phyloP scores from a whole-genome alignment of 2,888 invertebrate genomes.

The Acheta domesticus region DNA sequence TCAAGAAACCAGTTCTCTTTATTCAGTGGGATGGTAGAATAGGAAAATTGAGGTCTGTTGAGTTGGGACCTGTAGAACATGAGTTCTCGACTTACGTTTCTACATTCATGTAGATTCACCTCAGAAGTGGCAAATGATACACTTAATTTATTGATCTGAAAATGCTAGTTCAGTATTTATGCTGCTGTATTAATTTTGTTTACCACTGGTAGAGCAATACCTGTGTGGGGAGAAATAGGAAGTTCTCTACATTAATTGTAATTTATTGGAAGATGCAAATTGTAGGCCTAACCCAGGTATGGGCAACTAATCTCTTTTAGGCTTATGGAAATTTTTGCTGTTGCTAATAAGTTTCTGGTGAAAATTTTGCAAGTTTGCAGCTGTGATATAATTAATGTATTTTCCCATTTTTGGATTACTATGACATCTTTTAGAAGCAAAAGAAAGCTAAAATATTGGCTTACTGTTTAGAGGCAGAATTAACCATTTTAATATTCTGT shows the following conservation, averaged over 20 bases:
- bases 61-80: neutral
- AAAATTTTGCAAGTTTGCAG: constrained; percentile 2
- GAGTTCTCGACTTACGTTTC: neutral
- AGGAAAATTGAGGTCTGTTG: neutral
- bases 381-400: constrained; percentile 8
- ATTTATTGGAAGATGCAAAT: neutral
- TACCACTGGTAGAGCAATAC: neutral
- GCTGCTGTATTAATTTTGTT: too few species aligned
- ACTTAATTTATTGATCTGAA: too few species aligned
- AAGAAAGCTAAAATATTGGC: neutral
- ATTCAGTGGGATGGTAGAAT: neutral
- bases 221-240: neutral
- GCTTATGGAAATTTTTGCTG: neutral
- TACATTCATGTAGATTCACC: too few species aligned
- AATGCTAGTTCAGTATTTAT: too few species aligned
- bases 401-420: neutral
- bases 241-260: neutral
- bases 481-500: neutral
- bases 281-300: neutral
- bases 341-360: neutral
- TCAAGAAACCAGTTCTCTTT: constrained; percentile 1
- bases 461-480: neutral
- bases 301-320: neutral
- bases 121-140: too few species aligned
- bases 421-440: neutral